phyloP scores from a whole-genome alignment of 2,113 vertebrate genomes.

The Caranx melampygus region DNA sequence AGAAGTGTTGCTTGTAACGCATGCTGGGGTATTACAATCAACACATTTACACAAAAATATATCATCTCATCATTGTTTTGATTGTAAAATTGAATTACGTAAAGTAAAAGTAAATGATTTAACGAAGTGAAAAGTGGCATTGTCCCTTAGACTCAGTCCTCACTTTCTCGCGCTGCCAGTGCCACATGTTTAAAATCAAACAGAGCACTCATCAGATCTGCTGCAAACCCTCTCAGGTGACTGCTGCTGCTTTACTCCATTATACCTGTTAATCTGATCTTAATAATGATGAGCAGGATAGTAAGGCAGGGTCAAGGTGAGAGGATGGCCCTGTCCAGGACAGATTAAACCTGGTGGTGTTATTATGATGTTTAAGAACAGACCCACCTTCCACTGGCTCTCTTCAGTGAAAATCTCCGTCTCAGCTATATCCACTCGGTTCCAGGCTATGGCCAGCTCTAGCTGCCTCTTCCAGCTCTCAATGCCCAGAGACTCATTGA shows the following conservation, averaged over 20 bases:
- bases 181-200: too few relatives aligned
- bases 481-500: slow-evolving; percentile 80
- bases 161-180: too few relatives aligned
- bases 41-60: background rate
- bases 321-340: background rate
- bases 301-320: background rate
- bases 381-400: slow-evolving; percentile 90
- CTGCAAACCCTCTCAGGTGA: background rate
- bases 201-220: too few relatives aligned
- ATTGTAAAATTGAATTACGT: background rate
- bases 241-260: background rate
- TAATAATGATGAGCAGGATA: background rate
- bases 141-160: too few relatives aligned
- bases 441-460: slow-evolving; percentile 95
- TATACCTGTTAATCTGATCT: background rate
- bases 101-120: too few relatives aligned
- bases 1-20: too few relatives aligned
- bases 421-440: slow-evolving; percentile 93
- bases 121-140: too few relatives aligned
- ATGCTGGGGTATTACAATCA: too few relatives aligned
- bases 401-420: slow-evolving; percentile 95
- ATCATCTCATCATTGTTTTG: background rate
- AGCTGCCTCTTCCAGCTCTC: slow-evolving; percentile 91
- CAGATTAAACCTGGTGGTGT: background rate
- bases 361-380: background rate